Conservation (phyloP, 2,888 invertebrate genomes). For the Catotricha subobsoleta region DNA sequence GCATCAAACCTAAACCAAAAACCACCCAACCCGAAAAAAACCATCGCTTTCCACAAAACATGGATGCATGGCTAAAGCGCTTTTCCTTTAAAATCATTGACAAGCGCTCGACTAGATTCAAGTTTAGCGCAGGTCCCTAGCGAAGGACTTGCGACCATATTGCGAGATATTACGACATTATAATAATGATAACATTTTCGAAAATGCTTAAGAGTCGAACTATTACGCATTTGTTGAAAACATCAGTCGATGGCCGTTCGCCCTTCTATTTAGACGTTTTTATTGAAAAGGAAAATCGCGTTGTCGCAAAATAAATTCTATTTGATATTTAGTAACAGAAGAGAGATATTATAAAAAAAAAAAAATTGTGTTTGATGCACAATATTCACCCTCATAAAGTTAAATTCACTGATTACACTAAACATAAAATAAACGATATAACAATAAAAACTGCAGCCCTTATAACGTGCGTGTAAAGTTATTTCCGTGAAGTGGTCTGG, state of each 20-base stretch:
- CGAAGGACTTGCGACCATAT: constrained; percentile 3
- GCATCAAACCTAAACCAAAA: neutral
- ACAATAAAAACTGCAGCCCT: no score
- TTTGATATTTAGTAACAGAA: no score
- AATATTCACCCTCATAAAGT: neutral
- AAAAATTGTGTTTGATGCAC: neutral
- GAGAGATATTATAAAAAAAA: no score
- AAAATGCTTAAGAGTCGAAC: neutral
- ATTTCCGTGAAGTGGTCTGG: neutral
- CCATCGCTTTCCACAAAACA: no score
- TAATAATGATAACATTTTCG: neutral
- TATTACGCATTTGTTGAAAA: constrained; percentile 1
- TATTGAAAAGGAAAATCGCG: no score
- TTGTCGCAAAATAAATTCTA: no score
- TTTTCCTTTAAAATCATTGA: constrained; percentile 8
- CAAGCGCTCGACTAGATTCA: constrained; percentile 4
- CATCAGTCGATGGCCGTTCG: constrained; percentile 23
- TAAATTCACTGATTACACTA: no score
- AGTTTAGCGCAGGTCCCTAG: constrained; percentile 5
- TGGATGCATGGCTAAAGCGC: no score
- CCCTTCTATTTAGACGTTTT: constrained; percentile 16
- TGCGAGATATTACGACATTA: no score
- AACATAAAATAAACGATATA: no score
- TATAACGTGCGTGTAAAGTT: neutral
- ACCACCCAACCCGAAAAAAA: no score